phyloP scores from a whole-genome alignment of 1,140 invertebrate species.

The Panagrolaimus sp. region DNA sequence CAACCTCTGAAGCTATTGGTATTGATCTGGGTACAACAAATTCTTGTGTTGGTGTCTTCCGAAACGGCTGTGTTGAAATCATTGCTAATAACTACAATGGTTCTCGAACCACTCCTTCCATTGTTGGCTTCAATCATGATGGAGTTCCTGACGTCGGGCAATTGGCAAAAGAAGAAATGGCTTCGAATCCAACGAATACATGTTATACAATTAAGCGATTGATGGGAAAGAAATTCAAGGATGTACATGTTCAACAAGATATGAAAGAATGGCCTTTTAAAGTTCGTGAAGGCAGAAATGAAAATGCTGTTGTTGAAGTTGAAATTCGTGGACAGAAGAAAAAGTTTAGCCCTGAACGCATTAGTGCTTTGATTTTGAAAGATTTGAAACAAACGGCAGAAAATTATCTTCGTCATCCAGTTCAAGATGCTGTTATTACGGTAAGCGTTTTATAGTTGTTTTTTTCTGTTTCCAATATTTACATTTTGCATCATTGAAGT shows the following conservation, averaged over 20 bases:
- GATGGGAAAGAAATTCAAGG: constrained; percentile 86
- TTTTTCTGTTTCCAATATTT: no score
- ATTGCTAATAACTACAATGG: constrained; percentile 89
- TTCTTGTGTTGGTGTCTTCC: constrained; percentile 62
- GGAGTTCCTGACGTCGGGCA: constrained; percentile 85
- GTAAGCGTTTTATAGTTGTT: no score
- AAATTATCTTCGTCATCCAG: constrained; percentile 51
- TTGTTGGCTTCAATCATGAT: constrained; percentile 93
- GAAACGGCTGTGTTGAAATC: constrained; percentile 84
- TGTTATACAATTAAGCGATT: constrained; percentile 69
- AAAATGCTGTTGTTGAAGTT: no score
- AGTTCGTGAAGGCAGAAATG: no score
- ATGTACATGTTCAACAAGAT: constrained; percentile 66
- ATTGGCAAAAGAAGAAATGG: constrained; percentile 77
- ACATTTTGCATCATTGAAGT: no score
- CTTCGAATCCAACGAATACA: constrained; percentile 79
- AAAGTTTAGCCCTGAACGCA: no score
- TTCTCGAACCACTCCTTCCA: constrained; percentile 90
- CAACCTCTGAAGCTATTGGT: constrained; percentile 19
- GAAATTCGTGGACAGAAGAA: no score
- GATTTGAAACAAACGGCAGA: constrained; percentile 65
- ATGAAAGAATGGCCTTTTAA: no score
- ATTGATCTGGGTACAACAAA: constrained; percentile 40
- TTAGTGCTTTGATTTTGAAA: no score
- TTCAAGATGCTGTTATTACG: constrained; percentile 64